Percentiles rank a stretch among this genome's conserved stretches.
phyloP scores from a whole-genome alignment of 2,888 invertebrate genomes.

The Drosophila acutilabella region DNA sequence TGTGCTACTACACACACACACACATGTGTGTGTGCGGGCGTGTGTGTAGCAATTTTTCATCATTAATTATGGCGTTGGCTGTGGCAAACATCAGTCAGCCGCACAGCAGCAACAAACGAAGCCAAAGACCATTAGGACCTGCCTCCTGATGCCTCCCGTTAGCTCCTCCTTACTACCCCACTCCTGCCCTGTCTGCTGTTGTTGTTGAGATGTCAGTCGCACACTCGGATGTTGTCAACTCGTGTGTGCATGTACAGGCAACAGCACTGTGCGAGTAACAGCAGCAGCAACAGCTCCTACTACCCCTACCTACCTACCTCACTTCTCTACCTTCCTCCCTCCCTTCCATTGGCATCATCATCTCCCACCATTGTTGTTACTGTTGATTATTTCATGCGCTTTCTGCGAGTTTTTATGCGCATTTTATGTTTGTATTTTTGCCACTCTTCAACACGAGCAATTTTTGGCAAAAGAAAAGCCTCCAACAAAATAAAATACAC shows the following conservation, averaged over 20 bases:
- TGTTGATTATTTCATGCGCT: conserved; percentile 79
- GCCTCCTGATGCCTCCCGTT: conserved; percentile 17
- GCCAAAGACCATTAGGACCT: conserved; percentile 73
- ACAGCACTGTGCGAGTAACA: conserved; percentile 12
- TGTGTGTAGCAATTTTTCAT: conserved; percentile 76
- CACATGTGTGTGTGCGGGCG: conserved; percentile 30
- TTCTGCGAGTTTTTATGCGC: conserved; percentile 76
- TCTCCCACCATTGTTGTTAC: conserved; percentile 62
- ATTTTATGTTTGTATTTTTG: conserved; percentile 77
- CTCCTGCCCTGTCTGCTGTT: conserved; percentile 37
- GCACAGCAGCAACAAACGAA: conserved; percentile 58
- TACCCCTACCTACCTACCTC: neutral
- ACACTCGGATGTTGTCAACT: conserved; percentile 76
- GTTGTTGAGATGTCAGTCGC: conserved; percentile 76
- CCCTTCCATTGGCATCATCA: conserved; percentile 38
- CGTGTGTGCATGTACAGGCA: conserved; percentile 45
- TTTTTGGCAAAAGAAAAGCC: conserved; percentile 45
- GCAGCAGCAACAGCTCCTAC: neutral
- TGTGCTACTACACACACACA: no score
- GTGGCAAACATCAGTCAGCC: conserved; percentile 77
- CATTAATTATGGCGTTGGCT: conserved; percentile 78
- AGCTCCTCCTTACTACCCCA: neutral
- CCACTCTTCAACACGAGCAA: conserved; percentile 29
- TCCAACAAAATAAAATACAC: conserved; percentile 32
- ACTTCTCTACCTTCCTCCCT: neutral